A percentile compares a stretch with the other conserved stretches of the same genome.
These are phyloP conservation scores for Rhizomys pruinosus DNA, from an alignment of 2,113 vertebrate species.

Conservation along the genomic window DNA sequence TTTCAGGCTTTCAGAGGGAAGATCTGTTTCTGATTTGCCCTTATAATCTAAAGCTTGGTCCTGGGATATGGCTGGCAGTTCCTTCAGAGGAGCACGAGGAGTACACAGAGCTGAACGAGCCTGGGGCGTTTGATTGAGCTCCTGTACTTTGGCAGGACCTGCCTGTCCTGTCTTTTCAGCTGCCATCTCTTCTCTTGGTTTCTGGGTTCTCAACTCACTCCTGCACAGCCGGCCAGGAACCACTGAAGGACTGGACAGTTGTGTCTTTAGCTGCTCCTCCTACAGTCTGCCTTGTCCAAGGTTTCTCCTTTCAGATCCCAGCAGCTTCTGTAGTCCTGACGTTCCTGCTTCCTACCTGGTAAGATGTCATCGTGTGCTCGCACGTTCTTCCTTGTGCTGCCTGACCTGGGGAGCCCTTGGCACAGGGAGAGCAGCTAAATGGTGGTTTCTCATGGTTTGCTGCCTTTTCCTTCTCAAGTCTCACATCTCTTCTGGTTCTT, in stretches of 20 bases:
- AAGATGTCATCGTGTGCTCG: background rate
- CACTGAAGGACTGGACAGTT: background rate
- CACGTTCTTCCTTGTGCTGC: background rate
- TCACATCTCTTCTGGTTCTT: background rate
- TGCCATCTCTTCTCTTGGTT: background rate
- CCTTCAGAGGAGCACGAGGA: background rate
- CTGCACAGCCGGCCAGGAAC: background rate
- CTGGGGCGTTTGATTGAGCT: background rate
- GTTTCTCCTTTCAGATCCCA: slow-evolving; percentile 14
- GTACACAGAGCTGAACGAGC: background rate
- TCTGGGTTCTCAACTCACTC: background rate
- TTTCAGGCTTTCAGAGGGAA: background rate
- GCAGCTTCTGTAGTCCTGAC: background rate
- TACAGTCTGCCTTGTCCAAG: background rate
- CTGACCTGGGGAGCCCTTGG: background rate
- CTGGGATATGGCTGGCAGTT: background rate
- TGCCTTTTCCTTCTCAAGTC: background rate
- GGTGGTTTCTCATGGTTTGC: background rate
- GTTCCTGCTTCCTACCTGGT: background rate
- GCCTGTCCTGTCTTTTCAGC: background rate
- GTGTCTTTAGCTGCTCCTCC: background rate
- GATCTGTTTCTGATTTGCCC: background rate
- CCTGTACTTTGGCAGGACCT: background rate
- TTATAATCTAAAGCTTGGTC: background rate
- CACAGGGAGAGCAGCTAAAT: background rate